Base-by-base conservation (phyloP, 2,888 invertebrate genomes). In the Tryphoninae sp. region DNA sequence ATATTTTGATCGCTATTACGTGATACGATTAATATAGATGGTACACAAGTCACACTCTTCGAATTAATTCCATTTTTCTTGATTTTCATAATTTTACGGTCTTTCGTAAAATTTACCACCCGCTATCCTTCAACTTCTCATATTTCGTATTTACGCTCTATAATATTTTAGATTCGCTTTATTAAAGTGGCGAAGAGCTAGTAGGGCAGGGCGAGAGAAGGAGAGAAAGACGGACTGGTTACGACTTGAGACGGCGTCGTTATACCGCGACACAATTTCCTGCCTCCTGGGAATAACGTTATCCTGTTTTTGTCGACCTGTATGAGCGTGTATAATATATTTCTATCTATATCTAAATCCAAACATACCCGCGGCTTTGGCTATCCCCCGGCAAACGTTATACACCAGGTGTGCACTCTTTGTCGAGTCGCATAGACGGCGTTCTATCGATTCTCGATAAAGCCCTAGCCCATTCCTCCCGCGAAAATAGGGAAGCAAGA, bases 241-340 rank as follows among this genome's bases (percentile, higher is more conserved):
- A 51, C 69, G 40, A 23, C 16, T 62, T 6, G 23, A 11, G 26
- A 68, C 53, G 61, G 22, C 45, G 55, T 61, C 40, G 67, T 62
- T 59, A 64, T 67, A 58, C 61, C 42, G 62, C 53, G 55, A 42
- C 64, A 42, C 42, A 71, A 71, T 71, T 71, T 71, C 71, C 71
- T 71, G 71, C 49, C 45, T 26, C 49, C 45, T 26, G 7, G 26
- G 23, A 26, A 7, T 19, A 22, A 40, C 40, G 16, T 45, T 16
- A 23, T 45, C 9, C 59, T 40, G 33, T 16, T 4, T 22, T 65
- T 49, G 49, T 22, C 69, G 58, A 58, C n/a, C 23, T 33, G 6
- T 4, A 6, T 6, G 3, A 6, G 33, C 33, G 4, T 33, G 33
- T 33, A 6, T 33, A 33, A 33, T 33, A 33, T 33, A 33, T 33